Percentiles rank a stretch among this genome's conserved stretches.
Evolutionary conservation across 2,113 vertebrate species (phyloP).

Genomic region (Marcusenius ussheri): DNA sequence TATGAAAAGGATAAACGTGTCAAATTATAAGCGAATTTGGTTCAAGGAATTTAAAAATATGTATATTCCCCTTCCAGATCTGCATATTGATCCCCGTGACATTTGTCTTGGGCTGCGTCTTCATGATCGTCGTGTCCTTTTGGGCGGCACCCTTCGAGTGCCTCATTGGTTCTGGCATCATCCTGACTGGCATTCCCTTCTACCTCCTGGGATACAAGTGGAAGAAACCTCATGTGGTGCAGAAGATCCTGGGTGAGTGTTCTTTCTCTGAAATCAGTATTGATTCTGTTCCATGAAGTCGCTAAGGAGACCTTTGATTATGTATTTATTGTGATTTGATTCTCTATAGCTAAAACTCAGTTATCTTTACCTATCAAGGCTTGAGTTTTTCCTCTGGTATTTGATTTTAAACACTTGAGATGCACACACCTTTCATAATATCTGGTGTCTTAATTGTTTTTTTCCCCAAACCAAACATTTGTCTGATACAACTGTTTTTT

Average conservation of each 20-base stretch:
- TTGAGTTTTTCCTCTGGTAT: not conserved
- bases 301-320: not conserved
- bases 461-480: not conserved
- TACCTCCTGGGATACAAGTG: conserved; percentile 64
- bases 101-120: conserved; percentile 58
- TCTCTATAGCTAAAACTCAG: not conserved
- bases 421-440: not conserved
- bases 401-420: not conserved
- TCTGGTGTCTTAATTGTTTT: not conserved
- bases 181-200: conserved; percentile 59
- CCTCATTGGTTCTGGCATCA: conserved; percentile 53
- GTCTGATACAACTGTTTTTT: not conserved
- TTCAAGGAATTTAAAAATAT: not conserved
- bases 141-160: conserved; percentile 62
- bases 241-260: conserved; percentile 58
- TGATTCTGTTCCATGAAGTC: not conserved
- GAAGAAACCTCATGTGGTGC: conserved; percentile 56
- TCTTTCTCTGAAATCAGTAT: not conserved
- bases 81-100: conserved; percentile 48
- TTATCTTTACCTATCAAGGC: not conserved
- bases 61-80: conserved; percentile 36
- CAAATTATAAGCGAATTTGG: not conserved
- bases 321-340: not conserved
- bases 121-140: conserved; percentile 62
- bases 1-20: not conserved